These are phyloP conservation scores for Aphyosemion australe DNA, from an alignment of 2,113 vertebrate genomes.

Conservation along the genomic window DNA sequence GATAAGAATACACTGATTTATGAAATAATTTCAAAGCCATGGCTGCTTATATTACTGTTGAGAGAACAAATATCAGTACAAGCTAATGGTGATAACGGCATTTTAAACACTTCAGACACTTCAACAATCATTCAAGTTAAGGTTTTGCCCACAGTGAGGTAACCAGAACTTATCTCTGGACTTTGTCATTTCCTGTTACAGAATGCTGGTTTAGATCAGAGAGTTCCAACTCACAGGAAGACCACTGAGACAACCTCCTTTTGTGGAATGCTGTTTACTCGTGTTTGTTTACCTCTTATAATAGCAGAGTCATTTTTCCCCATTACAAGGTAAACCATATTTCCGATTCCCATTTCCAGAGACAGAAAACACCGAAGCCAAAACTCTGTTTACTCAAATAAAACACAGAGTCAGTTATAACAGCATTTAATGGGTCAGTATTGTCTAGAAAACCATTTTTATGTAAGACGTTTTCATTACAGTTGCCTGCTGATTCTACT, in stretches of 20 bases:
- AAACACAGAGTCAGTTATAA: background rate
- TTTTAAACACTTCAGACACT: too few species aligned
- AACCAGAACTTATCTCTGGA: background rate
- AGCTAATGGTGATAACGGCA: background rate
- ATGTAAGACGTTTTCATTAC: too few species aligned
- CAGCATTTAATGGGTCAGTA: background rate
- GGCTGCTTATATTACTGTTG: too few species aligned
- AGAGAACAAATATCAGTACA: background rate
- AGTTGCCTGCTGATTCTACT: too few species aligned
- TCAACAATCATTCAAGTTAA: too few species aligned
- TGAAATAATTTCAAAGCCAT: background rate
- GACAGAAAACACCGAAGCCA: background rate
- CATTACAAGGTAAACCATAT: background rate
- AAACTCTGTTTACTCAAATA: too few species aligned
- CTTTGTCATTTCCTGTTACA: conserved; percentile 3
- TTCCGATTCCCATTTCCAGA: conserved; percentile 8
- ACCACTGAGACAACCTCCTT: conserved; percentile 7
- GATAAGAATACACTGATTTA: background rate
- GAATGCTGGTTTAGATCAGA: background rate
- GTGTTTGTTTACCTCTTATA: conserved; percentile 40
- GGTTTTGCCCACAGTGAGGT: background rate
- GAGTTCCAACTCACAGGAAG: background rate
- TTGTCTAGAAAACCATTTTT: background rate
- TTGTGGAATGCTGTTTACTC: conserved; percentile 57
- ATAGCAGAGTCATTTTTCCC: background rate